Conservation (phyloP, 2,113 vertebrate species). For the Rhombomys opimus region DNA sequence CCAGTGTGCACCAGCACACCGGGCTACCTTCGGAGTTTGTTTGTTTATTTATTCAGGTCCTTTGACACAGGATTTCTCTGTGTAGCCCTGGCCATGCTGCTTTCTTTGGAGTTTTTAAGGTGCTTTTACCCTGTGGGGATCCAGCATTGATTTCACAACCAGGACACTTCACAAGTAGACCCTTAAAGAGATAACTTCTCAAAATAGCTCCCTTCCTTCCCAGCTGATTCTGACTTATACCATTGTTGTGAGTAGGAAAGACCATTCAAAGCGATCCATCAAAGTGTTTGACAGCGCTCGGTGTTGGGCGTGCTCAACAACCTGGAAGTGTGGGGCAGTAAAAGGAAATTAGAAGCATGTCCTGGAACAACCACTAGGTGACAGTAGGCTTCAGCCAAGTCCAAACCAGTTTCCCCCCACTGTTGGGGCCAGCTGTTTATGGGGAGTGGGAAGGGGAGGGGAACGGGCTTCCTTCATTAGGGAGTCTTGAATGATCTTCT, state of each 20-base stretch:
- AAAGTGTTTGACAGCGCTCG: not conserved
- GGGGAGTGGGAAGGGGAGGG: too few relatives aligned
- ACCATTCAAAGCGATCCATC: not conserved
- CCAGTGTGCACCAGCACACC: not conserved
- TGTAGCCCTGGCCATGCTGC: not conserved
- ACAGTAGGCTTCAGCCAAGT: conserved; percentile 14
- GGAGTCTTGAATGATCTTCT: not conserved
- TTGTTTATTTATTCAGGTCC: not conserved
- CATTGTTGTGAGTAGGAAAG: not conserved
- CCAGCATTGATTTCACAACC: not conserved
- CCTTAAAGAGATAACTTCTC: not conserved
- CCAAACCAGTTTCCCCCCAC: not conserved
- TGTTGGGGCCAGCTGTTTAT: not conserved
- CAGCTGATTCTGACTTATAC: not conserved
- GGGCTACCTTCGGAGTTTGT: not conserved
- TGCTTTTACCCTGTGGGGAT: not conserved
- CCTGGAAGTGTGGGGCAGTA: not conserved
- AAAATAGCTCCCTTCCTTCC: not conserved
- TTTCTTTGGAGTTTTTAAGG: not conserved
- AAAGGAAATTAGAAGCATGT: not conserved
- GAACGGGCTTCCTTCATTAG: not conserved
- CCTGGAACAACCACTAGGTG: conserved; percentile 55
- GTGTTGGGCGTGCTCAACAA: not conserved
- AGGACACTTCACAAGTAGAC: not conserved
- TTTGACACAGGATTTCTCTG: not conserved